Evolutionary conservation across 2,888 invertebrate genomes (phyloP), one percentile per base, ranked within the genome.

Genomic region (Prosopocoilus inquinatus): DNA sequence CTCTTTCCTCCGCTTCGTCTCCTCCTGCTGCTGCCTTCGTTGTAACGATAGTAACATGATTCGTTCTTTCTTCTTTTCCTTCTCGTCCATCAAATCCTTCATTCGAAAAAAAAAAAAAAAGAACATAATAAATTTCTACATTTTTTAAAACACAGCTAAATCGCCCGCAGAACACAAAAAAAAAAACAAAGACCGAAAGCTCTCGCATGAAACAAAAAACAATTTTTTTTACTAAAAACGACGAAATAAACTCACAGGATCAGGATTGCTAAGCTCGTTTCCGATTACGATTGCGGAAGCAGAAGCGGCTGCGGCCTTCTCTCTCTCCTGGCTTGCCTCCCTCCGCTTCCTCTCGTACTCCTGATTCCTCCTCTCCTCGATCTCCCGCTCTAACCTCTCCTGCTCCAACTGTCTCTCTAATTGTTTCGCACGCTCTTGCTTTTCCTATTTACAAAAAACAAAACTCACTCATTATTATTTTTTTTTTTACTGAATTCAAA

Each of bases 61-160:
- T 66, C 88, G 87, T 75, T 96, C 94, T 73, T 95, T 96, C 74
- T 91, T 95, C 60, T 88, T 86, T 76, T 94, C 93, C 90, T 95
- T 93, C 78, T 95, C 94, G 66, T 94, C 91, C 52, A 91, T 85
- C 5, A 88, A 86, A 70, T 87, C 88, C 93, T 94, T 74, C 28
- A n/a, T n/a, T n/a, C n/a, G n/a, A n/a, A n/a, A n/a, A n/a, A 70
- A 69, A 53, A 32, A 49, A 57, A 12, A 32, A 47, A 16, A 3
- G 12, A 16, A 11, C n/a, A n/a, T 2, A 43, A 15, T 9, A 43
- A 44, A n/a, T 13, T 15, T 12, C 16, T 11, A 13, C 13, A 5
- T 44, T 44, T 15, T 15, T 45, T 13, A 8, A 13, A 11, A 16
- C 16, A 16, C n/a, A n/a, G n/a, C n/a, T n/a, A n/a, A n/a, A n/a